These are phyloP conservation scores for Pseudeuparius sepicola DNA, from an alignment of 2,888 invertebrate genomes.

Conservation along the genomic window DNA sequence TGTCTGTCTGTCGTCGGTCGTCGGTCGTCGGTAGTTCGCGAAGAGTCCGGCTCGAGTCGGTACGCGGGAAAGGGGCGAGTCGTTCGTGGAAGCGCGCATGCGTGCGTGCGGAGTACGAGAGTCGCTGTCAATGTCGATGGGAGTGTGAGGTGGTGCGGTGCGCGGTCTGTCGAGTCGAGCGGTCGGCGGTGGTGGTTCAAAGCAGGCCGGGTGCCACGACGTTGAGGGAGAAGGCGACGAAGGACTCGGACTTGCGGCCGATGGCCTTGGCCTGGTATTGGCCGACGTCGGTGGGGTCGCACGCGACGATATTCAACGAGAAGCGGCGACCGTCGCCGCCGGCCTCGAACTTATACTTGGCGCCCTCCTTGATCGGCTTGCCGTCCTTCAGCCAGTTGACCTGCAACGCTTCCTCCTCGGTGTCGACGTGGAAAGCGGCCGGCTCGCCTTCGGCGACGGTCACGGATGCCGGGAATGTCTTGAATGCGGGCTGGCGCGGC, in stretches of 20 bases:
- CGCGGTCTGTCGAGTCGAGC: too few relatives aligned
- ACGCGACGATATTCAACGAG: slow-evolving; percentile 65
- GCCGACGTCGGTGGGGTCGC: slow-evolving; percentile 68
- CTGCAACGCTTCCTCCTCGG: slow-evolving; percentile 61
- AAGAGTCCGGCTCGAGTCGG: too few relatives aligned
- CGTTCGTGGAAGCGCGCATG: slow-evolving; percentile 35
- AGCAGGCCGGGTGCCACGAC: slow-evolving; percentile 50
- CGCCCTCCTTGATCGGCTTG: slow-evolving; percentile 72
- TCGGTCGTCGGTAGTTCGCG: too few relatives aligned
- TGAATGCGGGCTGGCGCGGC: slow-evolving; percentile 72
- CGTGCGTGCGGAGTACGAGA: too few relatives aligned
- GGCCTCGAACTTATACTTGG: slow-evolving; percentile 74
- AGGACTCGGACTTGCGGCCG: slow-evolving; percentile 75
- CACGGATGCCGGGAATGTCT: slow-evolving; percentile 80
- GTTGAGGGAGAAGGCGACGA: slow-evolving; percentile 80
- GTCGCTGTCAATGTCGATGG: too few relatives aligned
- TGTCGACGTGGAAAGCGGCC: slow-evolving; percentile 70
- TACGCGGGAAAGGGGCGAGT: slow-evolving; percentile 37
- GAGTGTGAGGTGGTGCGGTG: too few relatives aligned
- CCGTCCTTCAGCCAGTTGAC: slow-evolving; percentile 88
- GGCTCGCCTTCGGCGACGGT: slow-evolving; percentile 74
- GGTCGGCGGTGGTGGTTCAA: slow-evolving; percentile 27
- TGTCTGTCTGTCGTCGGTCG: slow-evolving; percentile 3
- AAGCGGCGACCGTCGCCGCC: slow-evolving; percentile 74
- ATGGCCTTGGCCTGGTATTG: slow-evolving; percentile 81